Evolutionary conservation across 2,113 vertebrate species (phyloP).

Genomic region (Ginglymostoma cirratum): DNA sequence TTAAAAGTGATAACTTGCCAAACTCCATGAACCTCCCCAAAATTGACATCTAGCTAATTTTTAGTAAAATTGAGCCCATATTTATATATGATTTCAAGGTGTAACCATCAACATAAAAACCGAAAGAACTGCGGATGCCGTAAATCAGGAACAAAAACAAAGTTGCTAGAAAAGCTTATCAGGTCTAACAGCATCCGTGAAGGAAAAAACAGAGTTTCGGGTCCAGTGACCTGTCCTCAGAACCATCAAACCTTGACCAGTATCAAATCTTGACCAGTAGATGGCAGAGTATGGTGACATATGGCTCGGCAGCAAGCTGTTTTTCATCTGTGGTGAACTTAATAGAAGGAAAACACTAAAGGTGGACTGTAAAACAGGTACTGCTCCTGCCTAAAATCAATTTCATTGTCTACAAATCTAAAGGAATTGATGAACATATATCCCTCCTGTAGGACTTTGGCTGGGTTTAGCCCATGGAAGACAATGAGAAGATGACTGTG

Average conservation of each 20-base stretch:
- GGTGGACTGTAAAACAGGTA: neutral
- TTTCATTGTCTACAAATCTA: neutral
- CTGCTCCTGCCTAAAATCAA: neutral
- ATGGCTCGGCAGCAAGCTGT: neutral
- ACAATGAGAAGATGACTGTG: neutral
- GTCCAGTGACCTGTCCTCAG: too few species aligned
- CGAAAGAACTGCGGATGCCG: too few species aligned
- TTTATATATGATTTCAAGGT: neutral
- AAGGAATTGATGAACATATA: neutral
- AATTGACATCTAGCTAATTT: too few species aligned
- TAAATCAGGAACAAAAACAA: too few species aligned
- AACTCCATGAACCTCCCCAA: too few species aligned
- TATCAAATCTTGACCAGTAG: neutral
- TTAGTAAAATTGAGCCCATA: too few species aligned
- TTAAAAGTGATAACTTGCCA: too few species aligned
- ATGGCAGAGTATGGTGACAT: neutral
- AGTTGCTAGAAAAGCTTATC: too few species aligned
- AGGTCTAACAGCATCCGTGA: too few species aligned
- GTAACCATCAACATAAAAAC: neutral
- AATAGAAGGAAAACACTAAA: neutral
- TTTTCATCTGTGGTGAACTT: neutral
- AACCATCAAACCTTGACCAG: neutral
- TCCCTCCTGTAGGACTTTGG: neutral
- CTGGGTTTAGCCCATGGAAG: neutral
- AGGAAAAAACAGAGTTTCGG: too few species aligned